Evolutionary conservation across 2,888 invertebrate species (phyloP).

Genomic region (Cheilosia impressa): DNA sequence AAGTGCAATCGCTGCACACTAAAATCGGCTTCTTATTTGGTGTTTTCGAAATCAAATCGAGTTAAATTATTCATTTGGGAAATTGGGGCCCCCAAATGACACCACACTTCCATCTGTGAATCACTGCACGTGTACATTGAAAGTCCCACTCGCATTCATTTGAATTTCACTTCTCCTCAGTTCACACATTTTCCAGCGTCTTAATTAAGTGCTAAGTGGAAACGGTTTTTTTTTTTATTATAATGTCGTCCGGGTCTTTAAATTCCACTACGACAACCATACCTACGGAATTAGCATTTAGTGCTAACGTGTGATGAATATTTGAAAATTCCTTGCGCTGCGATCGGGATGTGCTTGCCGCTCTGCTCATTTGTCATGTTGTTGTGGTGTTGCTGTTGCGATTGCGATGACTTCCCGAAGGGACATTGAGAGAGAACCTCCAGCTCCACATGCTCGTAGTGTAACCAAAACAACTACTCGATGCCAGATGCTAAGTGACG

Average conservation of each 20-base stretch:
- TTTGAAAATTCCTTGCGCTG: conserved; percentile 36
- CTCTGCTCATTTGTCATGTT: conserved; percentile 59
- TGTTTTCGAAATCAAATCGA: not conserved
- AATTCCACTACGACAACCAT: conserved; percentile 34
- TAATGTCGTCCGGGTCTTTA: conserved; percentile 9
- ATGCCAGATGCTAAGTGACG: conserved; percentile 43
- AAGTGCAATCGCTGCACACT: too few species aligned
- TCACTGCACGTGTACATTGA: conserved; percentile 32
- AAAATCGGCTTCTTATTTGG: not conserved
- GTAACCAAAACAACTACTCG: not conserved
- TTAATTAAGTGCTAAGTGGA: conserved; percentile 69
- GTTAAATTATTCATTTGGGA: conserved; percentile 17
- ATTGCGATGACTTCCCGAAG: conserved; percentile 14
- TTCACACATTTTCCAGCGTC: conserved; percentile 48
- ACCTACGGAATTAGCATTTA: conserved; percentile 53
- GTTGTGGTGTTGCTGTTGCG: conserved; percentile 13
- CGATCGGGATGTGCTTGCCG: conserved; percentile 35
- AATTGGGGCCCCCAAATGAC: not conserved
- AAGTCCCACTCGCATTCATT: not conserved
- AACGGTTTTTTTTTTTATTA: conserved; percentile 11
- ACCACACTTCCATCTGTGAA: conserved; percentile 22
- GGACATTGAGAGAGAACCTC: conserved; percentile 21
- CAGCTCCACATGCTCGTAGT: not conserved
- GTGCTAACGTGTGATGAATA: conserved; percentile 44
- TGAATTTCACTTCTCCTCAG: conserved; percentile 31